Conservation (phyloP, 2,113 vertebrate genomes). For the Dicerorhinus sumatrensis region DNA sequence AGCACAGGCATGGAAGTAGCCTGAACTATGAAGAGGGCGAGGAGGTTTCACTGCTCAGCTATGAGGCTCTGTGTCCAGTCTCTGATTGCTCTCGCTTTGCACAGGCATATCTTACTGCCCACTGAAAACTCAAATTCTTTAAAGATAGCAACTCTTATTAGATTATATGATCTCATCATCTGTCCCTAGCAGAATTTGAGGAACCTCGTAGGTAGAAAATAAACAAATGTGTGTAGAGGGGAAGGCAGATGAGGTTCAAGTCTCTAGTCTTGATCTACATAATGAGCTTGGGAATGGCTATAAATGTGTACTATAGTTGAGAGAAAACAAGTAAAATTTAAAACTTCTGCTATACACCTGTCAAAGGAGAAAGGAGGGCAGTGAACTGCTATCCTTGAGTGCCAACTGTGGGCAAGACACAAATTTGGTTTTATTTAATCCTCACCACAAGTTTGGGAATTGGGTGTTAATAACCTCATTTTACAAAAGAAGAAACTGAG, state of each 20-base stretch:
- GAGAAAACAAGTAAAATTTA: not conserved
- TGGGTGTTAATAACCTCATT: not conserved
- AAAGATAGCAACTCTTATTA: not conserved
- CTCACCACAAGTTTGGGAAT: not conserved
- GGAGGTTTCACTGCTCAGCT: fast-evolving
- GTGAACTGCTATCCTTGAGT: fast-evolving
- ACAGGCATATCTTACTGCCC: not conserved
- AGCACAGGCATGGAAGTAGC: not conserved
- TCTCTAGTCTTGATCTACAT: not conserved
- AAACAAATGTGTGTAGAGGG: not conserved
- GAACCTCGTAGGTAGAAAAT: too few species aligned
- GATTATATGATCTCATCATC: not conserved
- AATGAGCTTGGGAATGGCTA: not conserved
- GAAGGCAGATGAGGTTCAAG: not conserved
- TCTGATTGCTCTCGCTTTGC: not conserved
- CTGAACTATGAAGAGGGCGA: not conserved
- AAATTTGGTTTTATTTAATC: not conserved
- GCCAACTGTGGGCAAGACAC: not conserved
- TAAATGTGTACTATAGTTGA: not conserved
- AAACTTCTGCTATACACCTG: too few species aligned
- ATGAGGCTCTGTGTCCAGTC: not conserved
- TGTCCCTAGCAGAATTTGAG: not conserved
- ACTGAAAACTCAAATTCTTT: not conserved
- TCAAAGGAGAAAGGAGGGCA: not conserved
- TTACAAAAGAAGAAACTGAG: not conserved